phyloP scores from a whole-genome alignment of 2,888 invertebrate species.

The Himalopsyche japonica region DNA sequence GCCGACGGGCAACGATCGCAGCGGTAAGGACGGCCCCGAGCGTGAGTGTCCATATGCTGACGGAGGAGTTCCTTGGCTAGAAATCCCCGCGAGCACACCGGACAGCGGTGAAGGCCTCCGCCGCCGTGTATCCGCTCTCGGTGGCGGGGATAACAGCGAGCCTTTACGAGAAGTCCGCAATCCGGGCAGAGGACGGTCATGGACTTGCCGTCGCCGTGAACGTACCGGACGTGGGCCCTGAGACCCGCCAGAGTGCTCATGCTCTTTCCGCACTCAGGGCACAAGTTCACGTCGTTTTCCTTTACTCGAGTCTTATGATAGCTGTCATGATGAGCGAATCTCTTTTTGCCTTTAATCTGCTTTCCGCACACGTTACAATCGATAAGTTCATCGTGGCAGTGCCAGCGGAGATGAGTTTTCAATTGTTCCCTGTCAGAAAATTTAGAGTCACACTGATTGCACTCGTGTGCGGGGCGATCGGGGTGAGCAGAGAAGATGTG shows the following conservation, averaged over 20 bases:
- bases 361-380: slow-evolving; percentile 22
- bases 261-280: slow-evolving; percentile 21
- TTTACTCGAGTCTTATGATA: slow-evolving; percentile 10
- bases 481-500: slow-evolving; percentile 16
- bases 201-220: slow-evolving; percentile 18
- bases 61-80: slow-evolving; percentile 27
- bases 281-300: slow-evolving; percentile 7
- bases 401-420: slow-evolving; percentile 21
- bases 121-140: slow-evolving; percentile 27
- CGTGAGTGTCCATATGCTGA: slow-evolving; percentile 28
- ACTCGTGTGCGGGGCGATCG: slow-evolving; percentile 8
- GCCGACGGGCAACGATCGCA: slow-evolving; percentile 21
- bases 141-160: slow-evolving; percentile 9
- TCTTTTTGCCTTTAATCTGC: slow-evolving; percentile 22
- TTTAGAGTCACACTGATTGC: slow-evolving; percentile 11
- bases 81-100: slow-evolving; percentile 16
- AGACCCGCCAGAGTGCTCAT: slow-evolving; percentile 12
- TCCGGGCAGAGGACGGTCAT: slow-evolving; percentile 17
- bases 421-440: slow-evolving; percentile 10
- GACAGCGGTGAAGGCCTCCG: slow-evolving; percentile 14
- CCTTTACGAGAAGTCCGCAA: slow-evolving; percentile 17
- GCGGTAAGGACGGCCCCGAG: slow-evolving; percentile 20
- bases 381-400: slow-evolving; percentile 20
- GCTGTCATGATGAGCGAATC: slow-evolving; percentile 14
- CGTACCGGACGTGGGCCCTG: slow-evolving; percentile 13